These are phyloP conservation scores for Donacobius atricapilla DNA, from an alignment of 2,113 vertebrate species.

Conservation along the genomic window DNA sequence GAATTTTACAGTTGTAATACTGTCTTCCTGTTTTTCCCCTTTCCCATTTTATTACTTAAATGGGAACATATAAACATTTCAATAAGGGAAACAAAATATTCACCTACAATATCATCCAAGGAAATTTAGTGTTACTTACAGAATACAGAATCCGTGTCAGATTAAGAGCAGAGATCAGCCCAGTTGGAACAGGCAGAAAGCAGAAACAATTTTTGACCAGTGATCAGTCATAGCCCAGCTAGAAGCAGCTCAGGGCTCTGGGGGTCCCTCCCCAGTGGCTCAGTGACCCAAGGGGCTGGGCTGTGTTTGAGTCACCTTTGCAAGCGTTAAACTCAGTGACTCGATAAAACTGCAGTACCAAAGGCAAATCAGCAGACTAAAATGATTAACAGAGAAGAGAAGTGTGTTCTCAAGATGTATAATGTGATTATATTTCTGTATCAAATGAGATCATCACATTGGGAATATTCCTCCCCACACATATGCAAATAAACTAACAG, in stretches of 20 bases:
- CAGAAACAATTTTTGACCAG: background rate
- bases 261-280: background rate
- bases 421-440: slow-evolving; percentile 41
- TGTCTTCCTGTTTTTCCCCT: background rate
- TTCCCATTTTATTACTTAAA: background rate
- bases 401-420: background rate
- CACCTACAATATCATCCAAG: background rate
- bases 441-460: background rate
- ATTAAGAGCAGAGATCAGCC: background rate
- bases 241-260: background rate
- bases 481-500: slow-evolving; percentile 40
- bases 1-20: background rate
- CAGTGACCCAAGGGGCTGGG: background rate
- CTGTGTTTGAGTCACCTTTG: background rate
- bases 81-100: background rate
- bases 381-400: background rate
- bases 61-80: background rate
- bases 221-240: background rate
- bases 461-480: background rate
- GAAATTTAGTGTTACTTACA: background rate
- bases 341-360: background rate
- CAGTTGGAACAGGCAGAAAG: background rate
- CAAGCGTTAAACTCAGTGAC: background rate
- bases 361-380: background rate
- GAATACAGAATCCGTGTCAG: background rate